These are phyloP conservation scores for Aepyceros melampus DNA, from an alignment of 2,113 vertebrate species.

Conservation along the genomic window DNA sequence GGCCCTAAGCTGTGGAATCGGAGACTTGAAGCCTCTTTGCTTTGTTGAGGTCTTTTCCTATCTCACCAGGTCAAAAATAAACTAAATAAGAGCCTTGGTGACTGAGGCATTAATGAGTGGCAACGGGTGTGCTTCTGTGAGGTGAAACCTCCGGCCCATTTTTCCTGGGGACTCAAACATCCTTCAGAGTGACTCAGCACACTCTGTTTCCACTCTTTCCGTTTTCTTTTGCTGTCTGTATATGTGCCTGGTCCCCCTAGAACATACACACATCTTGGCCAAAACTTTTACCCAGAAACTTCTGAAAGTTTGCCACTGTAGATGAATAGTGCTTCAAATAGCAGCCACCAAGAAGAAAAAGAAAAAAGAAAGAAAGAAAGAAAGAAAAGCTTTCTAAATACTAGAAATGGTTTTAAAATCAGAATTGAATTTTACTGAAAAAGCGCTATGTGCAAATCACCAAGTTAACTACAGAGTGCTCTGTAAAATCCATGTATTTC, in stretches of 20 bases:
- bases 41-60: neutral
- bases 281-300: neutral
- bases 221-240: neutral
- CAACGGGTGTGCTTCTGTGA: neutral
- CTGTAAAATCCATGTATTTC: neutral
- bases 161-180: neutral
- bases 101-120: neutral
- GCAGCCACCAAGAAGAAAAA: neutral
- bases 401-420: neutral
- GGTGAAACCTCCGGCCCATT: neutral
- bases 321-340: neutral
- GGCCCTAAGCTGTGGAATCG: neutral
- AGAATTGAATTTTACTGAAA: neutral
- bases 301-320: neutral
- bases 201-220: neutral
- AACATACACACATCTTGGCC: neutral
- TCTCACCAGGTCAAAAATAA: neutral
- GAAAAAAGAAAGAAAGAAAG: too few species aligned
- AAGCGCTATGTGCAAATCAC: neutral
- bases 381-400: neutral
- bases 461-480: neutral
- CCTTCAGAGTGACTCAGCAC: rapidly evolving
- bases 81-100: neutral
- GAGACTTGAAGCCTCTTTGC: neutral
- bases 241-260: neutral